Evolutionary conservation across 2,888 invertebrate genomes (phyloP).

Genomic region (Zootermopsis nevadensis): DNA sequence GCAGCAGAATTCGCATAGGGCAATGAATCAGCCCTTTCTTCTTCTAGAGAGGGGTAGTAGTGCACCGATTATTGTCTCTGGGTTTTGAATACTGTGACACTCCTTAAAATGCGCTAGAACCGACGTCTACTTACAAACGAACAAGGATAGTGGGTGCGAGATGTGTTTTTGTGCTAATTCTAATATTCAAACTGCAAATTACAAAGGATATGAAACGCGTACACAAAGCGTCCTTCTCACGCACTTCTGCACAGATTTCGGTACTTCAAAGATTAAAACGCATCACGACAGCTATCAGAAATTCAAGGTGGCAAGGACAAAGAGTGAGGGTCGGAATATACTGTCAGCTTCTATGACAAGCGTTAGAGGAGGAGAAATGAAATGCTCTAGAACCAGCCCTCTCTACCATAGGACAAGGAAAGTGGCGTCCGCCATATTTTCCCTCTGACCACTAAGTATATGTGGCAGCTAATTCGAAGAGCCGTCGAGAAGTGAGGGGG

Average conservation of each 20-base stretch:
- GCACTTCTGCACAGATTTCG: neutral
- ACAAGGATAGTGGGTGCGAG: neutral
- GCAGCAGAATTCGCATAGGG: too few relatives aligned
- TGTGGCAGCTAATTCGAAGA: conserved; percentile 43
- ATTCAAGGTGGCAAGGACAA: conserved; percentile 4
- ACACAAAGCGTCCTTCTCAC: neutral
- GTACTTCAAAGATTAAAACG: neutral
- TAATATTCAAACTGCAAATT: neutral
- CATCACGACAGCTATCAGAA: neutral
- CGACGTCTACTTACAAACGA: too few relatives aligned
- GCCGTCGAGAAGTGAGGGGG: neutral
- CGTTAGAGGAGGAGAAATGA: neutral
- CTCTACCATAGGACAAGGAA: neutral
- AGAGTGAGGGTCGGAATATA: neutral
- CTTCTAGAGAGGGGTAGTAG: too few relatives aligned
- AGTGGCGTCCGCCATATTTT: conserved; percentile 41
- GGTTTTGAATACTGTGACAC: too few relatives aligned
- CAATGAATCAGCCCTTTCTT: too few relatives aligned
- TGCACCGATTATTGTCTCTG: too few relatives aligned
- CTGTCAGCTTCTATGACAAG: conserved; percentile 12
- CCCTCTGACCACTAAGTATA: conserved; percentile 42
- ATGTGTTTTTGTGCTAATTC: neutral
- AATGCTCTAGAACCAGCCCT: conserved; percentile 24
- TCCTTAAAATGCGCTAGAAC: too few relatives aligned
- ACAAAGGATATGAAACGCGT: too few relatives aligned